Evolutionary conservation across 2,113 vertebrate genomes (phyloP).

Genomic region (Carlito syrichta): DNA sequence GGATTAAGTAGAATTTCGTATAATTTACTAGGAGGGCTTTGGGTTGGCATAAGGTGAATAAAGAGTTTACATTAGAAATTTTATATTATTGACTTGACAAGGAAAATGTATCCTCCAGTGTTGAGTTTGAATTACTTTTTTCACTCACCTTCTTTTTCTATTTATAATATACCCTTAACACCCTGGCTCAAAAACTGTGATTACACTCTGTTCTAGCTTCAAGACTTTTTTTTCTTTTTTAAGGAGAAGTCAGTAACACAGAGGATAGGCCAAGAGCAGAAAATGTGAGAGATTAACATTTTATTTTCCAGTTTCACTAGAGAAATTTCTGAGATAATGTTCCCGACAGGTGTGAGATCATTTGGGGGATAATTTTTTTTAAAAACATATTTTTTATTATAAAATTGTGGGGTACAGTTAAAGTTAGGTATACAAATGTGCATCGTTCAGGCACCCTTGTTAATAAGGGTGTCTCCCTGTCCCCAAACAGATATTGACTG

Average conservation of each 20-base stretch:
- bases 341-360: conserved; percentile 74
- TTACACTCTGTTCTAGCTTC: not conserved
- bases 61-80: not conserved
- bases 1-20: not conserved
- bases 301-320: conserved; percentile 61
- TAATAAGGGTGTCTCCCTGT: too few species aligned
- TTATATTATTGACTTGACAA: not conserved
- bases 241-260: not conserved
- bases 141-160: not conserved
- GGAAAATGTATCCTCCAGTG: not conserved
- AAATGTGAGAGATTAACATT: conserved; percentile 63
- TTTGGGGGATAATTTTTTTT: too few species aligned
- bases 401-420: too few species aligned
- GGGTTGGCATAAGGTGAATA: not conserved
- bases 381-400: too few species aligned
- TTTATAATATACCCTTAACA: not conserved
- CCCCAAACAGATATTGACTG: too few species aligned
- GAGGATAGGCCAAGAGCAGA: not conserved
- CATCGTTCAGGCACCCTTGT: too few species aligned
- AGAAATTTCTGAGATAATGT: conserved; percentile 78
- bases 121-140: not conserved
- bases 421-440: too few species aligned
- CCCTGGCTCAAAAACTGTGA: not conserved
- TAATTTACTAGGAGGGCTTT: not conserved
- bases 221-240: not conserved